Percentiles rank a stretch among this genome's conserved stretches.
Conservation (phyloP, 2,888 invertebrate species). For the Agrotis clavis region DNA sequence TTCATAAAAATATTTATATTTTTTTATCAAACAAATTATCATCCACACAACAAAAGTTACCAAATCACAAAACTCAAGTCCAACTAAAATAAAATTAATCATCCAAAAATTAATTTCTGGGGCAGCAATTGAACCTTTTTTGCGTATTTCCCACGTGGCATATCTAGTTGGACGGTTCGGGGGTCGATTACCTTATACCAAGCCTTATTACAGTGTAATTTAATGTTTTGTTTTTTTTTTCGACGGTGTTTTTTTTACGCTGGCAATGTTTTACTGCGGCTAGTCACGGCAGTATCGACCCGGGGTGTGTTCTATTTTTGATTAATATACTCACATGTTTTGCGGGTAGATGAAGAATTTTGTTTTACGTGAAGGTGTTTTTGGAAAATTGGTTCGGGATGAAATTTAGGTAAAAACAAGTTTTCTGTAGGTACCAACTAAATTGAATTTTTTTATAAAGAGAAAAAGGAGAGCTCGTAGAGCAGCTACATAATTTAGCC, state of each 20-base stretch:
- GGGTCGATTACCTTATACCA: conserved; percentile 86
- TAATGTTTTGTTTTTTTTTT: conserved; percentile 87
- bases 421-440: not conserved
- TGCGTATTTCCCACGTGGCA: conserved; percentile 89
- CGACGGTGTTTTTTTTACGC: conserved; percentile 81
- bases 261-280: conserved; percentile 83
- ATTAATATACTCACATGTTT: conserved; percentile 71
- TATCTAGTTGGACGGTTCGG: conserved; percentile 77
- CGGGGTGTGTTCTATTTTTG: conserved; percentile 73
- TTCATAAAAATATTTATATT: not conserved
- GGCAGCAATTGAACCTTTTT: conserved; percentile 70
- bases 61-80: conserved; percentile 58
- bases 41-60: conserved; percentile 20
- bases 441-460: not conserved
- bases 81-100: conserved; percentile 68
- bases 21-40: not conserved
- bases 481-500: no score
- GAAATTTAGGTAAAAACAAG: conserved; percentile 5
- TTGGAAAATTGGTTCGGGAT: conserved; percentile 49
- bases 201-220: conserved; percentile 88
- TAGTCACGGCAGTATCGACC: conserved; percentile 90
- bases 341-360: conserved; percentile 41
- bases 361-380: conserved; percentile 52
- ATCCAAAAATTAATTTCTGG: conserved; percentile 64
- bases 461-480: no score